Base-by-base conservation (phyloP, 2,888 invertebrate genomes). In the Acleris emargana region DNA sequence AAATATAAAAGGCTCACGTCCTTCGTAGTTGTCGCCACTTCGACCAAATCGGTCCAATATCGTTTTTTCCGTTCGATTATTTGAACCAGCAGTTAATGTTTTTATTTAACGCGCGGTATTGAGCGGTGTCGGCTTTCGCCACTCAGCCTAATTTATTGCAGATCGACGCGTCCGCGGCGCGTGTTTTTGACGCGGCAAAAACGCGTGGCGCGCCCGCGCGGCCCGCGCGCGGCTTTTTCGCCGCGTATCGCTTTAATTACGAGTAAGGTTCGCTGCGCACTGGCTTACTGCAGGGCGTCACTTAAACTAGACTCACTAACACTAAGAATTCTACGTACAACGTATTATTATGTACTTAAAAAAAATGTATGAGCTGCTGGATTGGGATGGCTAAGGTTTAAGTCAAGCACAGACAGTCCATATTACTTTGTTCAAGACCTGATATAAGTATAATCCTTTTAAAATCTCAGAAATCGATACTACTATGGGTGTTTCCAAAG, bases 61-160 rank as follows among this genome's bases (percentile, higher is more conserved):
- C 80, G 78, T 83, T 86, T 89, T 91, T 89, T 87, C 86, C 78
- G 75, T 79, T 78, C 82, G 87, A 89, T 91, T 90, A 91, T 91
- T 91, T 86, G 84, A 84, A 83, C 80, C 82, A 82, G 84, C 79
- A 84, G 87, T 91, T 92, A 91, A 91, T 91, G 91, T 91, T 91
- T 92, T 92, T 91, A 91, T 91, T 91, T 90, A 89, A 87, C 89
- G 86, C 88, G 82, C 82, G 79, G 86, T 89, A 90, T 89, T 87
- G 89, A 86, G 84, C 83, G 84, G 86, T 88, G 91, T 89, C 89
- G 85, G 84, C 87, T 85, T 87, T 90, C 87, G 86, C 84, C 88
- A 84, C 84, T 82, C 78, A 75, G 70, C 80, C 84, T 91, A 91
- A 92, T 91, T 92, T 92, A 92, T 91, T 86, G 89, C 87, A 79